These are phyloP conservation scores for Montipora capricornis DNA, from an alignment of 64 coral and sea anemone species.

Conservation along the genomic window DNA sequence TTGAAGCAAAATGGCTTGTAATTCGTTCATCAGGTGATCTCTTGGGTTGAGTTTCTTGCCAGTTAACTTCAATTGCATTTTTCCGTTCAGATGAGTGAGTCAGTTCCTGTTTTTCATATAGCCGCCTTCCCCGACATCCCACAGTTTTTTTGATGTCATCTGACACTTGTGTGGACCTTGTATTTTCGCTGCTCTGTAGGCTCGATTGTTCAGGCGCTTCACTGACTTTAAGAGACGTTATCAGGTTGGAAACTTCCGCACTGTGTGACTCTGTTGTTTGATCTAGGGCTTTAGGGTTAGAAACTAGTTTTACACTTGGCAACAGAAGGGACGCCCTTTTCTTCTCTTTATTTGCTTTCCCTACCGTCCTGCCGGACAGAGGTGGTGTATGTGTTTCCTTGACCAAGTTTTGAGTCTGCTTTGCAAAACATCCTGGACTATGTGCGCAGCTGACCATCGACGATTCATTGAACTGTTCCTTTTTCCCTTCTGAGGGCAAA, in stretches of 20 bases:
- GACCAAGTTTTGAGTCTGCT: background rate
- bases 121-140: background rate
- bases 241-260: background rate
- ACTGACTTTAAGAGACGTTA: background rate
- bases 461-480: background rate
- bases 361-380: background rate
- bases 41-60: background rate
- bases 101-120: background rate
- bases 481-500: background rate
- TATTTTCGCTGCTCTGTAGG: background rate
- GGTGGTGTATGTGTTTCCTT: background rate
- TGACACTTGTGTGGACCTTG: background rate
- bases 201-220: background rate
- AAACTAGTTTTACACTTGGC: background rate
- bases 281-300: background rate
- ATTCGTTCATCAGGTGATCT: background rate
- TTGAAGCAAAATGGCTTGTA: background rate
- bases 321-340: too few species aligned
- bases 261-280: background rate
- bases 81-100: background rate
- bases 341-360: background rate
- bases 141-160: background rate
- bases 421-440: background rate
- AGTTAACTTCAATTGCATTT: background rate
- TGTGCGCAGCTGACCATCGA: background rate